These are phyloP conservation scores for Sitophilus oryzae DNA, from an alignment of 1,140 invertebrate species.

Conservation along the genomic window DNA sequence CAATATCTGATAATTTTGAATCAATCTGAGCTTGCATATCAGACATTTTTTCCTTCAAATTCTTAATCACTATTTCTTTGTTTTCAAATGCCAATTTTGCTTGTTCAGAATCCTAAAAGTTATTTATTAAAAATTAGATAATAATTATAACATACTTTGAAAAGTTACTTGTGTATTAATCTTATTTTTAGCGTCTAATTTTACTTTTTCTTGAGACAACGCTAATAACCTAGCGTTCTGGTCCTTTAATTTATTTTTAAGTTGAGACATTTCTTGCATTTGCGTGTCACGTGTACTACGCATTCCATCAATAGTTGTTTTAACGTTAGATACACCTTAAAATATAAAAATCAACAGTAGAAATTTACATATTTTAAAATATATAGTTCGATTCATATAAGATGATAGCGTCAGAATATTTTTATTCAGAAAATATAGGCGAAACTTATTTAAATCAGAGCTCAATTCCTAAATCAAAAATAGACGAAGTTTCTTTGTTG, in stretches of 20 bases:
- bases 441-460: too few species aligned
- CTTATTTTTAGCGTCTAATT: slow-evolving; percentile 71
- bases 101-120: slow-evolving; percentile 55
- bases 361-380: too few species aligned
- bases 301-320: slow-evolving; percentile 96
- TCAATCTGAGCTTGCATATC: slow-evolving; percentile 62
- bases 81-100: slow-evolving; percentile 68
- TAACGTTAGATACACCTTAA: slow-evolving; percentile 77
- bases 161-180: slow-evolving; percentile 46
- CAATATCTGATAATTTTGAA: slow-evolving; percentile 72
- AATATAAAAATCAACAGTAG: not conserved
- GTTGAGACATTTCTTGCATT: slow-evolving; percentile 79
- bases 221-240: slow-evolving; percentile 74
- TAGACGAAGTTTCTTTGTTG: too few species aligned
- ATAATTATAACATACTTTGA: too few species aligned
- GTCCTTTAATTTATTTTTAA: slow-evolving; percentile 80
- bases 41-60: slow-evolving; percentile 60
- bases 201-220: slow-evolving; percentile 77
- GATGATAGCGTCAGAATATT: too few species aligned
- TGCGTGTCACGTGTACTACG: slow-evolving; percentile 82
- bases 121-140: too few species aligned
- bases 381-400: too few species aligned
- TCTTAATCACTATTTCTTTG: slow-evolving; percentile 79
- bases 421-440: too few species aligned
- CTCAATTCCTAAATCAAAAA: too few species aligned